Percentiles rank a stretch among this genome's conserved stretches.
Evolutionary conservation across 35 echinoderm and acorn worm species (phyloP).

Genomic region (Diadema setosum): DNA sequence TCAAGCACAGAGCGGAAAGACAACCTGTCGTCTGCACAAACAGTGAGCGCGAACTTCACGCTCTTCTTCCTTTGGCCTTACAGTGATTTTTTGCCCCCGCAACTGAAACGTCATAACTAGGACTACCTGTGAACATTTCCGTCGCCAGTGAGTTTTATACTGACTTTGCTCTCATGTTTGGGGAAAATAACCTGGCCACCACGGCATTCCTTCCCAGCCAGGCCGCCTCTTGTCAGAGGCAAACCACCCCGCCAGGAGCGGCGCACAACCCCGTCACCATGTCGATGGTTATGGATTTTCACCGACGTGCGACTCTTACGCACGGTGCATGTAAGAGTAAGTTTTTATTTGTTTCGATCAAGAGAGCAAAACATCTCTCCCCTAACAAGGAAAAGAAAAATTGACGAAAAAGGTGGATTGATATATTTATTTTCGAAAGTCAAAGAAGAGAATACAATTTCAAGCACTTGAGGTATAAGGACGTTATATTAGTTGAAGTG

Average conservation of each 20-base stretch:
- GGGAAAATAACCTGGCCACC: not conserved
- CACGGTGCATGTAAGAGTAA: conserved; percentile 34
- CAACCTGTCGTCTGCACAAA: not conserved
- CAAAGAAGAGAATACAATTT: too few relatives aligned
- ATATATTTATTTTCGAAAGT: too few relatives aligned
- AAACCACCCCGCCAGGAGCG: not conserved
- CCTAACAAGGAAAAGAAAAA: too few relatives aligned
- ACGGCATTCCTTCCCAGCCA: conserved; percentile 7
- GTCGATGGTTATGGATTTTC: conserved; percentile 30
- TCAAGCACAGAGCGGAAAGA: conserved; percentile 20
- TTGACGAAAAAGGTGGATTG: too few relatives aligned
- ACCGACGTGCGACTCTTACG: conserved; percentile 2
- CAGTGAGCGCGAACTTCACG: not conserved
- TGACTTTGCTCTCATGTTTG: not conserved
- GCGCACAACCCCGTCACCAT: conserved; percentile 15
- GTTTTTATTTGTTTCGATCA: not conserved
- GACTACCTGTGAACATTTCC: too few relatives aligned
- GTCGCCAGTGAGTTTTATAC: too few relatives aligned
- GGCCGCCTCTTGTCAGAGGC: not conserved
- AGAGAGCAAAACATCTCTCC: too few relatives aligned
- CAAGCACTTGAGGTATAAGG: too few relatives aligned
- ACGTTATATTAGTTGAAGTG: too few relatives aligned
- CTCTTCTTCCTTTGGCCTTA: not conserved
- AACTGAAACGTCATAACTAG: too few relatives aligned
- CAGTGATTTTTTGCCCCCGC: too few relatives aligned